phyloP scores from a whole-genome alignment of 2,113 vertebrate genomes.

The Furnarius figulus region DNA sequence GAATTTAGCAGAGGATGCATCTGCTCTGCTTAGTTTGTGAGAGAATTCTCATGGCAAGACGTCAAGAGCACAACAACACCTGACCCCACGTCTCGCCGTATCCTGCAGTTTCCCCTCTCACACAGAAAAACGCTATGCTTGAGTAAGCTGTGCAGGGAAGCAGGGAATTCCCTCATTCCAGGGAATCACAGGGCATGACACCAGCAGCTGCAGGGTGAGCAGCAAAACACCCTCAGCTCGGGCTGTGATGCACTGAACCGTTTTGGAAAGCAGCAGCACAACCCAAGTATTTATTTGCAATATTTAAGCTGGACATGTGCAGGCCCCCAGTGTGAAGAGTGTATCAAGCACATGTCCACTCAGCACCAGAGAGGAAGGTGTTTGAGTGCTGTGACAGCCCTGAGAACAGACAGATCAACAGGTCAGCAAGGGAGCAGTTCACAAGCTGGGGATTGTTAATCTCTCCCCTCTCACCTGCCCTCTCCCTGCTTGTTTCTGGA shows the following conservation, averaged over 20 bases:
- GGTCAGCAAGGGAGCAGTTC: not conserved
- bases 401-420: not conserved
- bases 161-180: not conserved
- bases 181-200: rapidly evolving
- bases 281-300: not conserved
- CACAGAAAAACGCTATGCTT: not conserved
- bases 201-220: not conserved
- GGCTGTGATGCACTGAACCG: not conserved
- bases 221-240: rapidly evolving
- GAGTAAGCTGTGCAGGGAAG: rapidly evolving
- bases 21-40: not conserved
- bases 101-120: not conserved
- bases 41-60: not conserved
- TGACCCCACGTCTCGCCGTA: rapidly evolving
- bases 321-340: not conserved
- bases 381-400: not conserved
- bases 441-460: not conserved
- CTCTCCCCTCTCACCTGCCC: not conserved
- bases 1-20: not conserved
- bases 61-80: too few species aligned
- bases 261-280: not conserved
- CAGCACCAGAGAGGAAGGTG: not conserved
- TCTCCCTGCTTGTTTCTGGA: not conserved
- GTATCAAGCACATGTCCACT: not conserved
- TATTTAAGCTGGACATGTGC: not conserved